Percentiles rank a stretch among this genome's conserved stretches.
These are phyloP conservation scores for Zaprionus kolodkinae DNA, from an alignment of 1,140 invertebrate genomes.

Conservation along the genomic window DNA sequence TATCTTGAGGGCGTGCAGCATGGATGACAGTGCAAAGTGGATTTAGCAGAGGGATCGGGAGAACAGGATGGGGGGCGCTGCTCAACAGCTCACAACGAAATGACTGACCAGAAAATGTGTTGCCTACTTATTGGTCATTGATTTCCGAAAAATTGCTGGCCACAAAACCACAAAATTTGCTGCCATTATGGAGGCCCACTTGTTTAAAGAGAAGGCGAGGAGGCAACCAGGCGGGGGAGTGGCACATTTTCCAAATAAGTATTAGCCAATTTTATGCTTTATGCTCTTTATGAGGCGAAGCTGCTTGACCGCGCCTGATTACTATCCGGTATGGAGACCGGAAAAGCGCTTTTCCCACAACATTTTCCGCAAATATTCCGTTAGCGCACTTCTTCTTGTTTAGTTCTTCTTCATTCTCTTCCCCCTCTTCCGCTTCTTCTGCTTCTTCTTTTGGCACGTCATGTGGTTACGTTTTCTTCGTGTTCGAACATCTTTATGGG, in stretches of 20 bases:
- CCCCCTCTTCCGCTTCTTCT: constrained; percentile 1
- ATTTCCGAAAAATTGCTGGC: constrained; percentile 65
- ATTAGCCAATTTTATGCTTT: constrained; percentile 81
- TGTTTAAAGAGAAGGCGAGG: constrained; percentile 10
- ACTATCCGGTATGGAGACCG: constrained; percentile 47
- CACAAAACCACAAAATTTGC: constrained; percentile 22
- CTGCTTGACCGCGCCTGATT: constrained; percentile 53
- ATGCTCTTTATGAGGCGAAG: constrained; percentile 70
- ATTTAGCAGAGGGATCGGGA: constrained; percentile 27
- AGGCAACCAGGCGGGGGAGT: not conserved
- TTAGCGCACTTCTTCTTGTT: constrained; percentile 21
- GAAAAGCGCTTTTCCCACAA: constrained; percentile 49
- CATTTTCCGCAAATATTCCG: constrained; percentile 35
- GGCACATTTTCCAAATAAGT: constrained; percentile 38
- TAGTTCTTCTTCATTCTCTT: not conserved
- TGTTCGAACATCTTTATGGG: constrained; percentile 80
- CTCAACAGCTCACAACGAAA: constrained; percentile 64
- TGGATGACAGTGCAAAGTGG: constrained; percentile 71
- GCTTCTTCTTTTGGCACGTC: constrained; percentile 33
- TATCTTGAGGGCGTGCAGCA: constrained; percentile 68
- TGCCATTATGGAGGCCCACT: constrained; percentile 30
- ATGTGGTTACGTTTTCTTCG: constrained; percentile 53
- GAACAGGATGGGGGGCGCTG: constrained; percentile 41
- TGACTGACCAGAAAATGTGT: constrained; percentile 75
- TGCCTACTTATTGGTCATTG: constrained; percentile 81